Evolutionary conservation across 2,113 vertebrate species (phyloP).

Genomic region (Ailuropoda melanoleuca): DNA sequence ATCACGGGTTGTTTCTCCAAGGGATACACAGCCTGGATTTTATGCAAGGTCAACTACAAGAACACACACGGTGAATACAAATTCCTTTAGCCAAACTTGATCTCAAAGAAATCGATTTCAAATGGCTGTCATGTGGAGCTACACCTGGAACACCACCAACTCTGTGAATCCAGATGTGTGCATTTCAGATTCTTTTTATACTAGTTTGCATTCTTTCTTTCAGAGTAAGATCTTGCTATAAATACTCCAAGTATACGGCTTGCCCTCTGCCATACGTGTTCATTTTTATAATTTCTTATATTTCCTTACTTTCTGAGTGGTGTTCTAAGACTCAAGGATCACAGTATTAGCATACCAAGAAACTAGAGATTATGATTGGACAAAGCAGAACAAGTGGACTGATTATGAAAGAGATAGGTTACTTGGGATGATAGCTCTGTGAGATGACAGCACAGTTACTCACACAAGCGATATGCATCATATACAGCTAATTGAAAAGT

Average conservation of each 20-base stretch:
- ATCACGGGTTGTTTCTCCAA: slow-evolving; percentile 49
- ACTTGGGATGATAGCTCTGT: neutral
- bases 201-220: neutral
- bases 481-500: neutral
- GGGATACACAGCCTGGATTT: neutral
- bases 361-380: neutral
- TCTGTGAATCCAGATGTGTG: neutral
- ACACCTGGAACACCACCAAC: neutral
- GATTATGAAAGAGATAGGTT: neutral
- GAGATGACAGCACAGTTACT: neutral
- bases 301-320: neutral
- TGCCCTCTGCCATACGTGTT: neutral
- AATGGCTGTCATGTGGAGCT: neutral
- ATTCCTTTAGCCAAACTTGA: neutral
- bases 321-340: slow-evolving; percentile 12
- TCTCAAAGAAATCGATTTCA: slow-evolving; percentile 48
- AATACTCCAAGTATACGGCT: neutral
- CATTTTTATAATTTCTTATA: neutral
- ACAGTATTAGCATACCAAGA: neutral
- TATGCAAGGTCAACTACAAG: neutral
- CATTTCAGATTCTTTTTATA: neutral
- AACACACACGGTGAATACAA: slow-evolving; percentile 34
- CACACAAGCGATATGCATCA: neutral
- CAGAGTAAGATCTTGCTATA: neutral
- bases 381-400: neutral